Conservation (phyloP, 2,113 vertebrate species). For the Lepus timidus region DNA sequence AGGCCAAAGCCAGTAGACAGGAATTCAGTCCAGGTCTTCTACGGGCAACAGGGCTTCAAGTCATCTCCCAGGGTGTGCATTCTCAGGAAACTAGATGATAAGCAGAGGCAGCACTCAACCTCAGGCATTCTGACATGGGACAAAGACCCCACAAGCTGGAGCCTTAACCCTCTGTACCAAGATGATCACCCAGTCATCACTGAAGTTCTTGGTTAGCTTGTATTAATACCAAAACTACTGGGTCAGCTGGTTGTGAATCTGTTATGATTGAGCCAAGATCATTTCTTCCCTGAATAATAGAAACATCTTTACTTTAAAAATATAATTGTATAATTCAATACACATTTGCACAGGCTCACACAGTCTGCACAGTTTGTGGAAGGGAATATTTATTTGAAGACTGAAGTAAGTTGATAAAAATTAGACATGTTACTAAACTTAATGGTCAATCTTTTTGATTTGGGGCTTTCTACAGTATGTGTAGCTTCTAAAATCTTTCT, state of each 20-base stretch:
- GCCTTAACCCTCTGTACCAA: no score
- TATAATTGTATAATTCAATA: constrained; percentile 5
- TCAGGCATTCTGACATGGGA: no score
- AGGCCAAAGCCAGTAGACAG: no score
- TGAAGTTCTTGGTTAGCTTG: constrained; percentile 33
- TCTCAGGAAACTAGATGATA: no score
- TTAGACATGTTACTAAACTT: constrained; percentile 67
- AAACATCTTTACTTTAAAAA: constrained; percentile 38
- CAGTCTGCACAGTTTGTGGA: constrained; percentile 59
- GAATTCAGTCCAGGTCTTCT: no score
- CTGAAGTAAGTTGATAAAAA: constrained; percentile 61
- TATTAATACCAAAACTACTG: constrained; percentile 58
- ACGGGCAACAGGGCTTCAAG: no score
- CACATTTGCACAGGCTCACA: not conserved
- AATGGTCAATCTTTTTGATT: constrained; percentile 69
- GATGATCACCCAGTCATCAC: not conserved
- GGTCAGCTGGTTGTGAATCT: constrained; percentile 46
- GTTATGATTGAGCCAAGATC: constrained; percentile 7
- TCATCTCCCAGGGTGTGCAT: no score
- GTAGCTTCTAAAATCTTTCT: constrained; percentile 55
- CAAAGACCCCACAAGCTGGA: no score
- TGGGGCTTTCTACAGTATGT: constrained; percentile 50
- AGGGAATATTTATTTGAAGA: constrained; percentile 29
- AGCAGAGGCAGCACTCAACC: no score
- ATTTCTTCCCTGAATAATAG: constrained; percentile 53